Evolutionary conservation across 2,888 invertebrate species (phyloP).

Genomic region (Chloromyia formosa): DNA sequence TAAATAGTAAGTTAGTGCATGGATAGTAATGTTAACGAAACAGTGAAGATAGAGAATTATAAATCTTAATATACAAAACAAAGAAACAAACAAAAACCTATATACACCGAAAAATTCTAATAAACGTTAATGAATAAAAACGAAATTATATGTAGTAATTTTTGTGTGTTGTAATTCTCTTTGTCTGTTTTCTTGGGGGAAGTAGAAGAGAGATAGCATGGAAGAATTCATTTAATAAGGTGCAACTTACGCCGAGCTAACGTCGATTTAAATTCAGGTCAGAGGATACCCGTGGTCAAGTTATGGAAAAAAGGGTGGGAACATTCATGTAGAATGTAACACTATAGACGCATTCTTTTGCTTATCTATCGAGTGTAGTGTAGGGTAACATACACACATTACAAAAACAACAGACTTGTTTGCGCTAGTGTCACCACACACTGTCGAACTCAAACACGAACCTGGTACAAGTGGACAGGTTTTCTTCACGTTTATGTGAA

Average conservation of each 20-base stretch:
- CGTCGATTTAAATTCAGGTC: background rate
- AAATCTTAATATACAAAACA: constrained; percentile 7
- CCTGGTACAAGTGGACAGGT: no score
- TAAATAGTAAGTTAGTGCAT: constrained; percentile 31
- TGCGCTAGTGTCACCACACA: no score
- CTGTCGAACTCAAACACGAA: no score
- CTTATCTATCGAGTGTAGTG: no score
- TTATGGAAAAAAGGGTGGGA: no score
- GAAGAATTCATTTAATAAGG: no score
- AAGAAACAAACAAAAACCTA: constrained; percentile 15
- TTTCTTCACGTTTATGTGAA: no score
- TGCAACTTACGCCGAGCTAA: background rate
- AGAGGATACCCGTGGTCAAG: no score
- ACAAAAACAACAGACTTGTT: no score
- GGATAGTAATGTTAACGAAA: constrained; percentile 17
- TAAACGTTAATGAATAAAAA: constrained; percentile 31
- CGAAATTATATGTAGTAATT: constrained; percentile 35
- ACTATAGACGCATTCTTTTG: no score
- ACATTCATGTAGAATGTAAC: no score
- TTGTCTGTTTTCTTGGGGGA: constrained; percentile 5
- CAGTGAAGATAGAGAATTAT: constrained; percentile 13
- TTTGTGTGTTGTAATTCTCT: constrained; percentile 27
- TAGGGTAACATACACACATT: no score
- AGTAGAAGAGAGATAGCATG: background rate
- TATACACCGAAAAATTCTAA: constrained; percentile 40